Base-by-base conservation (phyloP, 1,140 invertebrate species). In the Acromyrmex heyeri region DNA sequence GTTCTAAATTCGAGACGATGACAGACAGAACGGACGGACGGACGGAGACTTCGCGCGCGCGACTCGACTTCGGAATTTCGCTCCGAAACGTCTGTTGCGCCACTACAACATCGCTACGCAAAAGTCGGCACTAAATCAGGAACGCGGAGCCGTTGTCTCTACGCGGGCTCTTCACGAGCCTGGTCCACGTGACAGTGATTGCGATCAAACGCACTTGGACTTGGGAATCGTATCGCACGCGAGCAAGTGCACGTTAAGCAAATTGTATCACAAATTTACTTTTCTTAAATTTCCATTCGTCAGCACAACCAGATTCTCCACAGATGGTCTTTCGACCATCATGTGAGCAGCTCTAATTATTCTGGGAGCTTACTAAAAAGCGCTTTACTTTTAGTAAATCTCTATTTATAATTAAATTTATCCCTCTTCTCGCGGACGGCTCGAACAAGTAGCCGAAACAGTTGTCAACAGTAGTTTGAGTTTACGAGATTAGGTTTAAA, bases 1-100 rank as follows among this genome's bases (percentile, higher is more conserved):
- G 86, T 90, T 88, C 89, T 90, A 90, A 90, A 91, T 91, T 62
- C 44, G 86, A 86, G 65, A 48, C 86, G 34, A 44, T 59, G 27
- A 27, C 44, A 34, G 70, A 69, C 44, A 34, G 70, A 69, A 21
- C 24, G 50, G 30, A 24, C 24, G 44, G 44, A 76, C 18, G 21
- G 21, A 83, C n/a, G n/a, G 38, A 34, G 61, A 59, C 24, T 65
- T 69, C 44, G 81, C 79, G 87, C 88, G 48, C 88, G 48, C 48
- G 48, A 73, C 59, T 55, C 69, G 72, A 62, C 85, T 85, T 79
- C 64, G 65, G 81, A 90, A 90, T 38, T 88, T 88, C 65, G 18
- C 64, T 21, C 55, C 27, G 77, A 81, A 85, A 90, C 77, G 86
- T 81, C 87, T 91, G 86, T 86, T 90, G 87, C 86, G 77, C 73